Conservation (phyloP, 2,888 invertebrate genomes). For the Deilephila elpenor region DNA sequence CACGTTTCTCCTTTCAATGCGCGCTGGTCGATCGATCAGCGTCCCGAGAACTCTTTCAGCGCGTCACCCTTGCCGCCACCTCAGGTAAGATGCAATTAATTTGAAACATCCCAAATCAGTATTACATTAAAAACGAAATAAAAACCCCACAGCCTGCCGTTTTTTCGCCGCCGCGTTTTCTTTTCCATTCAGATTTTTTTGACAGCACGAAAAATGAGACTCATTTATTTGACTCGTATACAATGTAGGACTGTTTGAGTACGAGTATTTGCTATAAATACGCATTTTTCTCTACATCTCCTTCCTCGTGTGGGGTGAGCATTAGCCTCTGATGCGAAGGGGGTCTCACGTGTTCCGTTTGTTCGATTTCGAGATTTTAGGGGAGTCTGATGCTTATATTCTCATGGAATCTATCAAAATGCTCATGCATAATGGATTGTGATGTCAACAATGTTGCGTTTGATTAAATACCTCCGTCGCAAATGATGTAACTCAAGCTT, state of each 20-base stretch:
- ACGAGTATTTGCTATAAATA: slow-evolving; percentile 86
- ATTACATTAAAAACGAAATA: slow-evolving; percentile 84
- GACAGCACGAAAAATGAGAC: slow-evolving; percentile 84
- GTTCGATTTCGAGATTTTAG: slow-evolving; percentile 82
- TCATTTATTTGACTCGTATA: slow-evolving; percentile 86
- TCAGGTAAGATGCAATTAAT: slow-evolving; percentile 84
- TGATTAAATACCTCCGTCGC: slow-evolving; percentile 60
- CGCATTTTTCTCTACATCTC: slow-evolving; percentile 84
- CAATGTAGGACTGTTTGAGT: slow-evolving; percentile 85
- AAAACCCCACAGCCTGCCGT: slow-evolving; percentile 77
- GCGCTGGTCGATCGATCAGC: slow-evolving; percentile 80
- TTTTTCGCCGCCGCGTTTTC: slow-evolving; percentile 82
- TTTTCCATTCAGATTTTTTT: slow-evolving; percentile 85
- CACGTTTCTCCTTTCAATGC: slow-evolving; percentile 84
- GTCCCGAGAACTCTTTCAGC: slow-evolving; percentile 83
- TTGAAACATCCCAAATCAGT: slow-evolving; percentile 84
- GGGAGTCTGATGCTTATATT: slow-evolving; percentile 81
- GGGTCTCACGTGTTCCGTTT: slow-evolving; percentile 81
- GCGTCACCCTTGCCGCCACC: slow-evolving; percentile 79
- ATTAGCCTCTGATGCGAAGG: slow-evolving; percentile 78
- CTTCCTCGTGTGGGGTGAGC: slow-evolving; percentile 82
- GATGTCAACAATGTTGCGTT: slow-evolving; percentile 72
- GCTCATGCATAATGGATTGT: slow-evolving; percentile 78
- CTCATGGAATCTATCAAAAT: slow-evolving; percentile 81
- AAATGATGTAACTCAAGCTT: slow-evolving; percentile 23